Percentiles rank a stretch among this genome's conserved stretches.
Conservation (phyloP, 2,888 invertebrate species). For the Ceramica pisi region DNA sequence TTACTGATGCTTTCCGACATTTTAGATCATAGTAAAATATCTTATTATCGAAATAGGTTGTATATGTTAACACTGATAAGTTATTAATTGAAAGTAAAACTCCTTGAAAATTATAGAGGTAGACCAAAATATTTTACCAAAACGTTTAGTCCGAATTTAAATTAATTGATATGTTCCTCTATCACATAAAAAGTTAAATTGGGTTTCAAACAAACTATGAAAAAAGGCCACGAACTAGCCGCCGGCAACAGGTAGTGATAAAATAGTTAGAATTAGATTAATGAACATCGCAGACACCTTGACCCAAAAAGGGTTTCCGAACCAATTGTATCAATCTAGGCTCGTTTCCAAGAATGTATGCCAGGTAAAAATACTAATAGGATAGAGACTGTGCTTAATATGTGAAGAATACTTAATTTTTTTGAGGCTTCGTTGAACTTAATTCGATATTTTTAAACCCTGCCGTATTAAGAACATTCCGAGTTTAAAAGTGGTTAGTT, state of each 20-base stretch:
- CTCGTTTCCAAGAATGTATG: conserved; percentile 36
- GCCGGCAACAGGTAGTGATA: conserved; percentile 53
- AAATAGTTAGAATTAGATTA: conserved; percentile 56
- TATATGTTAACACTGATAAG: neutral
- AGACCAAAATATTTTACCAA: neutral
- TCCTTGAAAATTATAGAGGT: conserved; percentile 1
- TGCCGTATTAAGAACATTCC: conserved; percentile 12
- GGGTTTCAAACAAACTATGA: conserved; percentile 18
- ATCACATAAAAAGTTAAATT: conserved; percentile 11
- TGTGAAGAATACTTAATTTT: conserved; percentile 24
- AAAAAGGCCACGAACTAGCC: conserved; percentile 29
- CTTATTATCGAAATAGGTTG: neutral
- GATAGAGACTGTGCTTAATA: conserved; percentile 42
- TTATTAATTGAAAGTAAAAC: neutral
- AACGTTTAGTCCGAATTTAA: neutral
- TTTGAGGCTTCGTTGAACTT: conserved; percentile 51
- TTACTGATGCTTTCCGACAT: conserved; percentile 27
- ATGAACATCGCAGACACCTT: conserved; percentile 54
- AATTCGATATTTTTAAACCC: conserved; percentile 24
- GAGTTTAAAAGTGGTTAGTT: conserved; percentile 25
- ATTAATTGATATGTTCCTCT: neutral
- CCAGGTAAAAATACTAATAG: conserved; percentile 48
- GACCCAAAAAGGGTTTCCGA: conserved; percentile 56
- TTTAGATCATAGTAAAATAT: conserved; percentile 18
- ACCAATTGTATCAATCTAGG: conserved; percentile 47